Conservation (phyloP, 2,888 invertebrate species). For the Monoplex corrugatus region DNA sequence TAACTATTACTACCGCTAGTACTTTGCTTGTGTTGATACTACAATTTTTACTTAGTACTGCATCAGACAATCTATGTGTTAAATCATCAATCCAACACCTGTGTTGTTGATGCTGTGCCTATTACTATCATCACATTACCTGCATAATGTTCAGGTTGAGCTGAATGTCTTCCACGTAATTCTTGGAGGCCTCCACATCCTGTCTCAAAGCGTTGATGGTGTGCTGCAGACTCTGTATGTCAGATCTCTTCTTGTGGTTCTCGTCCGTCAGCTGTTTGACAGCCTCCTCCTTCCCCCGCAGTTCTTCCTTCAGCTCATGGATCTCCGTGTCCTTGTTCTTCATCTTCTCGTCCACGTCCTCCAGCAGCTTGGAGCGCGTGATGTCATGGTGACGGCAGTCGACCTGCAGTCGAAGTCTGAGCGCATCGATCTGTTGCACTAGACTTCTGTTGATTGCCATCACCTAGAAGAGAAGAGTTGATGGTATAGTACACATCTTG, state of each 20-base stretch:
- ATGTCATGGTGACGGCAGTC: slow-evolving; percentile 63
- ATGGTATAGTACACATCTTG: no score
- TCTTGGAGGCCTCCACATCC: slow-evolving; percentile 63
- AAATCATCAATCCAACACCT: no score
- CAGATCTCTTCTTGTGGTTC: slow-evolving; percentile 61
- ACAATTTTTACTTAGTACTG: no score
- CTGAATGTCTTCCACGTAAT: slow-evolving; percentile 66
- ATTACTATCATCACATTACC: no score
- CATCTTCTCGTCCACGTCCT: slow-evolving; percentile 59
- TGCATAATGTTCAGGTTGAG: slow-evolving; percentile 32
- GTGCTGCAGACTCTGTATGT: slow-evolving; percentile 59
- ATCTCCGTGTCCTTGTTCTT: slow-evolving; percentile 59
- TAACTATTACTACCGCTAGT: neutral
- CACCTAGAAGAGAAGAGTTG: no score
- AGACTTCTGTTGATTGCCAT: slow-evolving; percentile 66
- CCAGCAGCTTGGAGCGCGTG: slow-evolving; percentile 55
- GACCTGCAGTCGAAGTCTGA: slow-evolving; percentile 65
- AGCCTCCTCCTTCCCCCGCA: slow-evolving; percentile 57
- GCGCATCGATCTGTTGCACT: slow-evolving; percentile 68
- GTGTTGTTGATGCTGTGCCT: no score
- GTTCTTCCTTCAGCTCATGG: slow-evolving; percentile 57
- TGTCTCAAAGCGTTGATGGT: slow-evolving; percentile 64
- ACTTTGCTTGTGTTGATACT: no score
- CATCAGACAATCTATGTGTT: no score
- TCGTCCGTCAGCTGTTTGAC: slow-evolving; percentile 59